Percentiles rank a stretch among this genome's conserved stretches.
phyloP scores from a whole-genome alignment of 1,140 invertebrate genomes.

The Drosophila micromelanica region DNA sequence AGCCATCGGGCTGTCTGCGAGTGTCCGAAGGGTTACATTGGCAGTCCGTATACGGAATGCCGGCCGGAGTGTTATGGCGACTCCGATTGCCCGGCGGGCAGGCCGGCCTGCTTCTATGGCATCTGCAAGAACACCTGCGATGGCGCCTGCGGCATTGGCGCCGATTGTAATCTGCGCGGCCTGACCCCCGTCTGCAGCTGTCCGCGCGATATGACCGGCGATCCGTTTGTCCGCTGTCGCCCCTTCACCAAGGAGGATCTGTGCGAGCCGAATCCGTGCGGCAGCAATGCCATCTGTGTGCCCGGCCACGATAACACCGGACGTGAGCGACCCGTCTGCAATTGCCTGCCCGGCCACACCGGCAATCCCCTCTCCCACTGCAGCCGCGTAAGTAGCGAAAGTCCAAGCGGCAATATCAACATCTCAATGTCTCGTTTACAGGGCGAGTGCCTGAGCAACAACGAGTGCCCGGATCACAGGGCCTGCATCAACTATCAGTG shows the following conservation, averaged over 20 bases:
- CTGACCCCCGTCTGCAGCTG: conserved; percentile 93
- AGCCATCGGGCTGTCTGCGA: conserved; percentile 92
- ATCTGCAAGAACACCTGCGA: conserved; percentile 92
- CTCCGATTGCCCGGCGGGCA: conserved; percentile 89
- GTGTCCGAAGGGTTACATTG: conserved; percentile 92
- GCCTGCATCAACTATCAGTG: conserved; percentile 91
- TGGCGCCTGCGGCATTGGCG: conserved; percentile 91
- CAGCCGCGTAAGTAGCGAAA: conserved; percentile 85
- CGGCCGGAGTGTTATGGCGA: conserved; percentile 90
- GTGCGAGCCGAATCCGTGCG: conserved; percentile 93
- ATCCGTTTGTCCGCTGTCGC: conserved; percentile 92
- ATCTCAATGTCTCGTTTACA: conserved; percentile 45
- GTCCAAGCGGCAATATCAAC: not conserved
- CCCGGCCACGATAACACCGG: conserved; percentile 92
- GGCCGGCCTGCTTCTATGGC: conserved; percentile 92
- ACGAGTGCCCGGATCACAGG: conserved; percentile 89
- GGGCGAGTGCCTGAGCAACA: conserved; percentile 91
- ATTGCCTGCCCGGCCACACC: conserved; percentile 91
- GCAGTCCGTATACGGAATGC: conserved; percentile 90
- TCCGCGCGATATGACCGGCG: conserved; percentile 93
- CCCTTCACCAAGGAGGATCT: conserved; percentile 92
- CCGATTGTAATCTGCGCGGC: conserved; percentile 88
- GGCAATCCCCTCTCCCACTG: conserved; percentile 91
- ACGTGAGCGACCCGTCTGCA: conserved; percentile 89
- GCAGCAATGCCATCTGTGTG: conserved; percentile 91